Percentiles rank a stretch among this genome's conserved stretches.
Conservation (phyloP, 2,888 invertebrate species). For the Parnassius orleans region DNA sequence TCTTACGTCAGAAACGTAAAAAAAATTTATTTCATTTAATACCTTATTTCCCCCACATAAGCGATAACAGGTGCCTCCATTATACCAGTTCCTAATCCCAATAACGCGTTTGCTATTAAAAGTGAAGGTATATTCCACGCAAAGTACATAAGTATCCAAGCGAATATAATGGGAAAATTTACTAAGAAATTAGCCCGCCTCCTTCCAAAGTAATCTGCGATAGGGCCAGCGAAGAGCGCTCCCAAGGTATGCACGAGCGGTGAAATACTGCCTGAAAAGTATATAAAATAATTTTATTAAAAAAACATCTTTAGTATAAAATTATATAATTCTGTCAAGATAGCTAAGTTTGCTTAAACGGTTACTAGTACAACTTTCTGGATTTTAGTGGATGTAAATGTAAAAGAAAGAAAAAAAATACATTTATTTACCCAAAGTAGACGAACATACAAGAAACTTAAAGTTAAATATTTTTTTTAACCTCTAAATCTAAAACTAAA, state of each 20-base stretch:
- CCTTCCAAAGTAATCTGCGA: constrained; percentile 78
- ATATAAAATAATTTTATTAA: too few relatives aligned
- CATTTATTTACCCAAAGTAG: too few relatives aligned
- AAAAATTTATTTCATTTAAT: background rate
- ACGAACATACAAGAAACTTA: too few relatives aligned
- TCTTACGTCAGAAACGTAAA: too few relatives aligned
- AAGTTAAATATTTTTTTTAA: too few relatives aligned
- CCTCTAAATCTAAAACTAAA: too few relatives aligned
- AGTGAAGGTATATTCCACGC: constrained; percentile 66
- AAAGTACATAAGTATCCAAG: constrained; percentile 78
- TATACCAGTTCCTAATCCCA: constrained; percentile 76
- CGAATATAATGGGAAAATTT: constrained; percentile 76
- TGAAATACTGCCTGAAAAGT: constrained; percentile 70
- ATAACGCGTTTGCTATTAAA: constrained; percentile 70
- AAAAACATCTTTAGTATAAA: too few relatives aligned
- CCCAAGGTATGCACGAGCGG: constrained; percentile 80
- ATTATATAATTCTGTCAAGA: too few relatives aligned
- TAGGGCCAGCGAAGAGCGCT: constrained; percentile 75
- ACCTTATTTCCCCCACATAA: constrained; percentile 82
- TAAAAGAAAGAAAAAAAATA: too few relatives aligned
- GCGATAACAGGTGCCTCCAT: constrained; percentile 82
- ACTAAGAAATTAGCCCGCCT: constrained; percentile 76
- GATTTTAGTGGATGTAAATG: too few relatives aligned
- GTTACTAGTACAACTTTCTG: too few relatives aligned
- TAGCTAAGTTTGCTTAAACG: too few relatives aligned